Evolutionary conservation across 2,797 vertebrate genomes (phyloP).

Genomic region (Coilia nasus): DNA sequence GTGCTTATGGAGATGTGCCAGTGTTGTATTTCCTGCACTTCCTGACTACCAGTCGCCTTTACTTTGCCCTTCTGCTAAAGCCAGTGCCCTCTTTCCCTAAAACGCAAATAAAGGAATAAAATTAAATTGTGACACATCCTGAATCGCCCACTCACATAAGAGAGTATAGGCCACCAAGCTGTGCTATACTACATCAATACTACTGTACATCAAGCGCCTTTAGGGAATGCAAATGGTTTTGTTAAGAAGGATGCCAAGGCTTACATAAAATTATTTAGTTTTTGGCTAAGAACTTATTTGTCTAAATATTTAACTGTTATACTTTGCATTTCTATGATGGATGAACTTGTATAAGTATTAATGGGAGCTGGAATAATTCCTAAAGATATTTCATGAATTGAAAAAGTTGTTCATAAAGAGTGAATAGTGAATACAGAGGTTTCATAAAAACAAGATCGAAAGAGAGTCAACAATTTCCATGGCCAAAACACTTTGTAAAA

Average conservation of each 20-base stretch:
- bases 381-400: slow-evolving; percentile 11
- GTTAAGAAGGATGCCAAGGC: background rate
- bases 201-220: slow-evolving; percentile 2
- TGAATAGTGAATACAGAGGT: background rate
- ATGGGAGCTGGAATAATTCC: background rate
- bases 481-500: background rate
- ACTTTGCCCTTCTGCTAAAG: slow-evolving; percentile 44
- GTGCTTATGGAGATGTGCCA: slow-evolving; percentile 43
- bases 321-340: background rate
- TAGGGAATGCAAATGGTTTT: slow-evolving; percentile 15
- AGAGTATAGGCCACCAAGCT: background rate
- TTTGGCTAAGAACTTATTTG: background rate
- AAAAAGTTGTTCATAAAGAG: slow-evolving; percentile 3
- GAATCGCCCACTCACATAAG: slow-evolving; percentile 4
- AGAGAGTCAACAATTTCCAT: background rate
- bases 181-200: background rate
- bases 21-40: slow-evolving; percentile 31
- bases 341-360: background rate
- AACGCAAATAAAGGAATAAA: slow-evolving; percentile 10
- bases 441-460: background rate
- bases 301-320: background rate
- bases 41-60: slow-evolving; percentile 37
- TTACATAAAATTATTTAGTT: background rate
- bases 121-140: slow-evolving; percentile 20
- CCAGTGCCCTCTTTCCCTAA: slow-evolving; percentile 23